These are phyloP conservation scores for Caradrina clavipalpis DNA, from an alignment of 2,888 invertebrate species.

Conservation along the genomic window DNA sequence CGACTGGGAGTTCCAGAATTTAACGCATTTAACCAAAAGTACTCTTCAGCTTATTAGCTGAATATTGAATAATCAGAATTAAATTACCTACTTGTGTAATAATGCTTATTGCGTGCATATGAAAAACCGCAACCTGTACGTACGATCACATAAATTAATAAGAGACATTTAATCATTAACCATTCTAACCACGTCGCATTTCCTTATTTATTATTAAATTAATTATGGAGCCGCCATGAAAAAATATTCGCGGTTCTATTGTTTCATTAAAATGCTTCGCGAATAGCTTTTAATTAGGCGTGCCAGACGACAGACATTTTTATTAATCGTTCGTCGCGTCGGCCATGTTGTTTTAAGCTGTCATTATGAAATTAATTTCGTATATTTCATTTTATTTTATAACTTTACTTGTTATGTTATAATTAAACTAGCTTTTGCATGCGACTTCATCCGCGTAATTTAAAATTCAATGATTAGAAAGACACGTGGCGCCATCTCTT, in stretches of 20 bases:
- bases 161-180: slow-evolving; percentile 31
- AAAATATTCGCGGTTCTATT: slow-evolving; percentile 57
- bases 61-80: not conserved
- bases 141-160: slow-evolving; percentile 18
- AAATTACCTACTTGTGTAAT: not conserved
- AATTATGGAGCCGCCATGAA: slow-evolving; percentile 29
- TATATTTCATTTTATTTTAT: slow-evolving; percentile 6
- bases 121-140: not conserved
- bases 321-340: slow-evolving; percentile 46
- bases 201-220: slow-evolving; percentile 54
- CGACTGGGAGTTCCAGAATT: too few species aligned
- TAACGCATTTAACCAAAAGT: too few species aligned
- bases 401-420: slow-evolving; percentile 18
- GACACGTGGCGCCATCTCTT: too few species aligned
- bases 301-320: slow-evolving; percentile 48
- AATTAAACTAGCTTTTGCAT: slow-evolving; percentile 3
- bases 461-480: too few species aligned
- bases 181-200: slow-evolving; percentile 44
- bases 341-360: slow-evolving; percentile 49
- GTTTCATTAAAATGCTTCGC: slow-evolving; percentile 59
- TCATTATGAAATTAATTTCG: slow-evolving; percentile 59
- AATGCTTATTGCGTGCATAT: not conserved
- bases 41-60: too few species aligned
- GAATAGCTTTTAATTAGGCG: slow-evolving; percentile 60
- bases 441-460: too few species aligned